Base-by-base conservation (phyloP, 1,140 invertebrate species). In the Euura lappo region DNA sequence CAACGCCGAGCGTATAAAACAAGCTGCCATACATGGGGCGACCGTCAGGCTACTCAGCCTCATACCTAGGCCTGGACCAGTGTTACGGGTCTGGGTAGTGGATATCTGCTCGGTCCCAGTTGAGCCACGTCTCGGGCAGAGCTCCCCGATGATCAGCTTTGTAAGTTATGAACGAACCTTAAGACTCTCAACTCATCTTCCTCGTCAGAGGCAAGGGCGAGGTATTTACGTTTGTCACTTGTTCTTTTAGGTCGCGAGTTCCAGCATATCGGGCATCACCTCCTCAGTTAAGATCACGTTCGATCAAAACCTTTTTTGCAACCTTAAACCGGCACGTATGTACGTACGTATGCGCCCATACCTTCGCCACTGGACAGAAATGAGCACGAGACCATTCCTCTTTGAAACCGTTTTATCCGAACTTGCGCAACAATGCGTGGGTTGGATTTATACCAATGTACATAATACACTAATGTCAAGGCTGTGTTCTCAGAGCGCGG, bases 11-110 rank as follows among this genome's bases (percentile, higher is more conserved):
- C 82, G 67, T 79, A 85, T 86, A 86, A 86, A 87, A 86, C 85
- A 87, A 87, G 86, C 84, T 87, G 85, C 85, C 86, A 85, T 86
- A 87, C 86, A 87, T 87, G 86, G 86, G 85, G 85, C 84, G 86
- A 86, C 83, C 86, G 86, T 85, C 84, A 84, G 83, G 51, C 51
- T 60, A 60, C 28, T 80, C 79, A 64, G 79, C 81, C 83, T 83
- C 82, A 78, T 76, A 77, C 79, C 79, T 81, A 81, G 81, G 81
- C 81, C 79, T 81, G 82, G 82, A 85, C 28, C 66, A 28, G 66
- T 28, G 51, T 60, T 60, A 60, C 51, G 51, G 51, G 51, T 60
- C 51, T n/a, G 51, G 51, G 51, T 28, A 28, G 28, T 28, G 28
- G 28, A 64, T 64, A 64, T 81, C 82, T 79, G 81, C 77, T 76